Percentiles rank a stretch among this genome's conserved stretches.
These are phyloP conservation scores for Ectobius pallidus DNA, from an alignment of 2,888 invertebrate species.

Conservation along the genomic window DNA sequence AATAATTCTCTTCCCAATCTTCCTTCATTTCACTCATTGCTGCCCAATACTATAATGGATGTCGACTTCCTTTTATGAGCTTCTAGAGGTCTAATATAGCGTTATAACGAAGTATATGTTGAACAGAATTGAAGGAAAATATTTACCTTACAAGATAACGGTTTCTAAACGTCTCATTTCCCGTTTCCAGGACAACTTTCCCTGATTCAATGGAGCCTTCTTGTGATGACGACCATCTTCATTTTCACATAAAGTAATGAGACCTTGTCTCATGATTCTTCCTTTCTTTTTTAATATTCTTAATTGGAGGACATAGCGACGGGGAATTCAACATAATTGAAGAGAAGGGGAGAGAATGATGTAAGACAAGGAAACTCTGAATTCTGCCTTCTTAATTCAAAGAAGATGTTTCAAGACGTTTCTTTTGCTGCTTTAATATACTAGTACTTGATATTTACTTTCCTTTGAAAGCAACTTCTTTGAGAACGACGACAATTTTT, in stretches of 20 bases:
- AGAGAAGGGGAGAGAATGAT: neutral
- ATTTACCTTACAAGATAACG: too few relatives aligned
- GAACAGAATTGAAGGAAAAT: too few relatives aligned
- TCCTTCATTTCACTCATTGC: too few relatives aligned
- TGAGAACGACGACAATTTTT: neutral
- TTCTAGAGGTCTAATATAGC: too few relatives aligned
- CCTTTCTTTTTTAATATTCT: constrained; percentile 13
- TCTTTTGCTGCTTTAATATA: neutral
- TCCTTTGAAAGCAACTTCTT: too few relatives aligned
- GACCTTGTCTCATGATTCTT: neutral
- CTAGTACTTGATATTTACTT: neutral
- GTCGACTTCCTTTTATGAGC: too few relatives aligned
- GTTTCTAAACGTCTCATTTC: too few relatives aligned
- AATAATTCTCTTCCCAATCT: too few relatives aligned
- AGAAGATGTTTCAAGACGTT: neutral
- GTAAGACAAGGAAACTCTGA: neutral
- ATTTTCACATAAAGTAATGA: neutral
- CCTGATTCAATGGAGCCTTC: neutral
- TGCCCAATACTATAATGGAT: too few relatives aligned
- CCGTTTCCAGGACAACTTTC: too few relatives aligned
- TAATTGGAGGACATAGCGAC: neutral
- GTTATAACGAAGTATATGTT: too few relatives aligned
- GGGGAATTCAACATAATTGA: neutral
- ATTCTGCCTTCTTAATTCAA: neutral
- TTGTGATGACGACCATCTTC: neutral